Evolutionary conservation across 92 coral and sea anemone species (phyloP).

Genomic region (Zoanthus sansibaricus): DNA sequence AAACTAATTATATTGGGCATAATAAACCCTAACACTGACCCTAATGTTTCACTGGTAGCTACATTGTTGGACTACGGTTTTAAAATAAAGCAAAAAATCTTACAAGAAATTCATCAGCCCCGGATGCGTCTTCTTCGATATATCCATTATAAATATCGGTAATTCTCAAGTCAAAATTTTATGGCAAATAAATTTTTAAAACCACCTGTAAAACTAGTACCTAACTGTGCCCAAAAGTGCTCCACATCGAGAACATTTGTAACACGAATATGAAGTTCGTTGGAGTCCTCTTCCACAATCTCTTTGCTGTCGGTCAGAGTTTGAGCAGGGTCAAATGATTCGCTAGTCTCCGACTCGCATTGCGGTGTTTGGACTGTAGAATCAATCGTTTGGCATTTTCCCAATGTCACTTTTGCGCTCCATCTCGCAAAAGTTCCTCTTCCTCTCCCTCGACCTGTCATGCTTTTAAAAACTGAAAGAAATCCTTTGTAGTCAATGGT

Average conservation of each 20-base stretch:
- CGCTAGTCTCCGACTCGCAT: slow-evolving; percentile 13
- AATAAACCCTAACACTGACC: too few species aligned
- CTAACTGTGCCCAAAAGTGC: slow-evolving; percentile 91
- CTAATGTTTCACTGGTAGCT: too few species aligned
- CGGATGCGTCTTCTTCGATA: too few species aligned
- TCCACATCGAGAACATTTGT: slow-evolving; percentile 85
- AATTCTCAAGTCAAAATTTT: not conserved
- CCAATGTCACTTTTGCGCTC: slow-evolving; percentile 52
- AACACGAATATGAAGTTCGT: slow-evolving; percentile 58
- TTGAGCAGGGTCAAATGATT: slow-evolving; percentile 33
- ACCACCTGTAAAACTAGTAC: slow-evolving; percentile 35
- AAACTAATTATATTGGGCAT: not conserved
- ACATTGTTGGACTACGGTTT: too few species aligned
- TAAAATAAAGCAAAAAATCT: too few species aligned
- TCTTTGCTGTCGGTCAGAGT: not conserved
- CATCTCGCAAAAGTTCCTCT: slow-evolving; percentile 83
- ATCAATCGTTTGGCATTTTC: slow-evolving; percentile 61
- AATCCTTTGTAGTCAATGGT: not conserved
- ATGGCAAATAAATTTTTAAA: not conserved
- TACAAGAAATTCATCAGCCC: too few species aligned
- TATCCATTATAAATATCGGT: too few species aligned
- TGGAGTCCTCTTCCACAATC: slow-evolving; percentile 10
- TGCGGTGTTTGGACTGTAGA: slow-evolving; percentile 64
- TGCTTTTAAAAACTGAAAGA: not conserved
- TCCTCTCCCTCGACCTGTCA: slow-evolving; percentile 92